Evolutionary conservation across 2,113 vertebrate genomes (phyloP), one percentile per base, ranked within the genome.

Genomic region (Siniperca chuatsi): DNA sequence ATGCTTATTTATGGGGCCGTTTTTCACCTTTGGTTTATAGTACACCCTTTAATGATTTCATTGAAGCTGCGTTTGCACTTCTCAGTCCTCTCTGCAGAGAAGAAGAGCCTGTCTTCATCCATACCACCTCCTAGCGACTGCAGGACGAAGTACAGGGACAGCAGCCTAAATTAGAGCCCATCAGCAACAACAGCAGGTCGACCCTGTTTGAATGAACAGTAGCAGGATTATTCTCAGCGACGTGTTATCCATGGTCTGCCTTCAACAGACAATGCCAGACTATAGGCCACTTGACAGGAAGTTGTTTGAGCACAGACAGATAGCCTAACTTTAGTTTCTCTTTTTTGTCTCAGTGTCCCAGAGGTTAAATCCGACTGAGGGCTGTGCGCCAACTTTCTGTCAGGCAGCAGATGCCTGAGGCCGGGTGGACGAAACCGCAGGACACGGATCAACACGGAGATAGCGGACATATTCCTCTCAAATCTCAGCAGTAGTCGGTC

Each of bases 61-160:
- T 18, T 55, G 58, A 33, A 55, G 57, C 69, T 21, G 60, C 48
- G 37, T 68, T 42, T 73, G 73, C 69, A 42, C 25, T 35, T 29
- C 44, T 70, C 46, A 5, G 72, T 42, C 35, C 35, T 3, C 25
- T 33, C 6, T 72, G 64, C 46, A 57, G 68, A 33, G 18, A 11
- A 44, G 33, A 29, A 52, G 4, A 2, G 79, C 35, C 74, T 65
- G 61, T 84, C 79, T 81, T 92, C 90, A 88, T 88, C 79, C 86
- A 92, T 74, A 88, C 71, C 92, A 76, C 94, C 95, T 92, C 94
- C 93, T 95, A 92, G 94, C 57, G 95, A 65, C 89, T 11, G 62
- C 57, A 54, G 68, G 15, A 4, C 37, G 89, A 82, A 95, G 9
- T 92, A 7, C 92, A 94, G 46, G 44, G 20, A 4, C 44, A 55